phyloP scores from a whole-genome alignment of 2,113 vertebrate species.

The Turdus rufiventris region DNA sequence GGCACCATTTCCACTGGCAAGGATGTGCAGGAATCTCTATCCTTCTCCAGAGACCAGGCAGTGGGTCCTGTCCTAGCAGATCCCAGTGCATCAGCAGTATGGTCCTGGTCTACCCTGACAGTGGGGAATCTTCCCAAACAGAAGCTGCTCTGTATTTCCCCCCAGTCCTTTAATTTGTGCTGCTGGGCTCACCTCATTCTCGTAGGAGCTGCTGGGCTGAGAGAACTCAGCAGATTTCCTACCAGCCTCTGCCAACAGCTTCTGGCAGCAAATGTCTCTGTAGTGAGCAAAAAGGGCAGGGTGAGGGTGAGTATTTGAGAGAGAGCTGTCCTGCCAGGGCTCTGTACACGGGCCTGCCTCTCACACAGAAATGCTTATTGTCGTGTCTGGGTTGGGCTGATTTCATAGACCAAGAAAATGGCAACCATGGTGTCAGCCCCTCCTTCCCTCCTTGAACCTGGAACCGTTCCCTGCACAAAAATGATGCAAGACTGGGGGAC shows the following conservation, averaged over 20 bases:
- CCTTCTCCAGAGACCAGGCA: background rate
- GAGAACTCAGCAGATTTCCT: background rate
- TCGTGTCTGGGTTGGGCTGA: accelerated
- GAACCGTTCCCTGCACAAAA: background rate
- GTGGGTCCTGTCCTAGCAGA: background rate
- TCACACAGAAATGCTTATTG: background rate
- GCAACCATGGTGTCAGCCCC: background rate
- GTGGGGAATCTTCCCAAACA: background rate
- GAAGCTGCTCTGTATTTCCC: background rate
- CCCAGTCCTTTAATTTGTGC: background rate
- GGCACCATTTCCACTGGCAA: background rate
- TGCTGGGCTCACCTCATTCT: background rate
- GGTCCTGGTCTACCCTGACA: background rate
- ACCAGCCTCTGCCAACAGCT: background rate
- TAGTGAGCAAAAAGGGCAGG: background rate
- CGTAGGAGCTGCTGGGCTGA: background rate
- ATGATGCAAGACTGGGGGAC: accelerated
- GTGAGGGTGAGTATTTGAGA: background rate
- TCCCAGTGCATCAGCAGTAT: background rate
- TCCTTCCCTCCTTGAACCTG: background rate
- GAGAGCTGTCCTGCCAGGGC: background rate
- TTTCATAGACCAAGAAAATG: background rate
- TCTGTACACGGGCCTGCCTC: background rate
- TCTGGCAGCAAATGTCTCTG: background rate
- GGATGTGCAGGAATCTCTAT: background rate